phyloP scores from a whole-genome alignment of 1,140 invertebrate genomes.

The Drusus annulatus region DNA sequence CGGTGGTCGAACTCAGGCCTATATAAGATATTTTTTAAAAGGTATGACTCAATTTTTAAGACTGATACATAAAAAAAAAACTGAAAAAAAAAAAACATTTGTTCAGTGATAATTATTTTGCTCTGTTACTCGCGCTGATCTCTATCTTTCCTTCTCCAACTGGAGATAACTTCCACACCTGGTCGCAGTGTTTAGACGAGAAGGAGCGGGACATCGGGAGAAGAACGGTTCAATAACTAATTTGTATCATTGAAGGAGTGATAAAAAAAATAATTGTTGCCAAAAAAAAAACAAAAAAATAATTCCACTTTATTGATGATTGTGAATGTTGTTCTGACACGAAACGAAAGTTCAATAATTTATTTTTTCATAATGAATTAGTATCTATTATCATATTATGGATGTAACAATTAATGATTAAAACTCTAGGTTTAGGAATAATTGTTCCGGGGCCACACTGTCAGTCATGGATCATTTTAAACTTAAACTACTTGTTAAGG shows the following conservation, averaged over 20 bases:
- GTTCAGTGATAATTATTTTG: constrained; percentile 58
- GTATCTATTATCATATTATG: constrained; percentile 48
- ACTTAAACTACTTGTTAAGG: constrained; percentile 51
- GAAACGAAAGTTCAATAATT: constrained; percentile 58
- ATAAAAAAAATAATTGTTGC: constrained; percentile 56
- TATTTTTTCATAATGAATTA: constrained; percentile 59
- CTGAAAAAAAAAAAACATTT: constrained; percentile 49
- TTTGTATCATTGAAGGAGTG: constrained; percentile 49
- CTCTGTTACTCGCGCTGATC: constrained; percentile 56
- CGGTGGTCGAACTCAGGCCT: constrained; percentile 48
- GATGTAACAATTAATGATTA: constrained; percentile 47
- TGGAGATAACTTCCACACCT: background rate
- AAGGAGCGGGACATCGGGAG: constrained; percentile 7
- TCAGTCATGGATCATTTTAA: constrained; percentile 54
- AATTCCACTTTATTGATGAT: constrained; percentile 52
- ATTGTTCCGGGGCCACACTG: constrained; percentile 52
- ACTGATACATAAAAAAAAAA: constrained; percentile 59
- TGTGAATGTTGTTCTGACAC: constrained; percentile 57
- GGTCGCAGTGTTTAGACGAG: background rate
- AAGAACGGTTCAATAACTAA: constrained; percentile 30
- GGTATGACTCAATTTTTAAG: constrained; percentile 59
- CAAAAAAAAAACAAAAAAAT: constrained; percentile 57
- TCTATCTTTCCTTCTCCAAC: constrained; percentile 44
- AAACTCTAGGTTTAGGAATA: constrained; percentile 55
- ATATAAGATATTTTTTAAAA: constrained; percentile 58